These are phyloP conservation scores for Crematogaster levior DNA, from an alignment of 2,888 invertebrate genomes.

Conservation along the genomic window DNA sequence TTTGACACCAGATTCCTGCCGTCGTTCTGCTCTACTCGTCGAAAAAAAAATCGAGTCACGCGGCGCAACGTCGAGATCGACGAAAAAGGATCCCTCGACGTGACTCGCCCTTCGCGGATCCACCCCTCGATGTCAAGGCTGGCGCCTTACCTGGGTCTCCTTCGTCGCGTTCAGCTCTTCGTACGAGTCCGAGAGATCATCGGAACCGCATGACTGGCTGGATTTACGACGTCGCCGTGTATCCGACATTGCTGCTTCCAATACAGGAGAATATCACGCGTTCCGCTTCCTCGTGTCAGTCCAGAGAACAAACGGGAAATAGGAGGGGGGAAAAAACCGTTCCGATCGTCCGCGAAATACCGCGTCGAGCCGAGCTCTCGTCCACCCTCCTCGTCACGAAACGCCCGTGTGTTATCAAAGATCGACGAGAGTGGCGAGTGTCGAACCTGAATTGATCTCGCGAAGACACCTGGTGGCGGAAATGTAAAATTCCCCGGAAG, in stretches of 20 bases:
- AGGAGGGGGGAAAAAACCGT: neutral
- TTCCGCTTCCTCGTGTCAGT: neutral
- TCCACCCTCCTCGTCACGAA: neutral
- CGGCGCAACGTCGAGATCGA: neutral
- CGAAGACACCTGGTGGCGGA: neutral
- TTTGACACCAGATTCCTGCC: neutral
- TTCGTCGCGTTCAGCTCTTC: slow-evolving; percentile 83
- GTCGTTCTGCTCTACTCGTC: no score
- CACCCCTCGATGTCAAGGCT: no score
- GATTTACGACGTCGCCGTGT: slow-evolving; percentile 82
- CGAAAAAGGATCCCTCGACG: no score
- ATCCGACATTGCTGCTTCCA: slow-evolving; percentile 80
- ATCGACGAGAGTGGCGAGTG: neutral
- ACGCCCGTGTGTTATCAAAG: neutral
- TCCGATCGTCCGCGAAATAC: neutral
- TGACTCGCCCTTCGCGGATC: no score
- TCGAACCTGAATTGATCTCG: neutral
- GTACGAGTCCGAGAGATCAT: slow-evolving; percentile 83
- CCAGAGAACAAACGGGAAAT: neutral
- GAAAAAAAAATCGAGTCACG: neutral
- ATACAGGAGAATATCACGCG: neutral
- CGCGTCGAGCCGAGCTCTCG: neutral
- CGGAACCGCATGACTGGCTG: slow-evolving; percentile 82
- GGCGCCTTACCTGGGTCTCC: slow-evolving; percentile 80
- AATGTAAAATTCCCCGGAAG: neutral